Evolutionary conservation across 2,797 vertebrate genomes (phyloP).

Genomic region (Sternarchorhynchus goeldii): DNA sequence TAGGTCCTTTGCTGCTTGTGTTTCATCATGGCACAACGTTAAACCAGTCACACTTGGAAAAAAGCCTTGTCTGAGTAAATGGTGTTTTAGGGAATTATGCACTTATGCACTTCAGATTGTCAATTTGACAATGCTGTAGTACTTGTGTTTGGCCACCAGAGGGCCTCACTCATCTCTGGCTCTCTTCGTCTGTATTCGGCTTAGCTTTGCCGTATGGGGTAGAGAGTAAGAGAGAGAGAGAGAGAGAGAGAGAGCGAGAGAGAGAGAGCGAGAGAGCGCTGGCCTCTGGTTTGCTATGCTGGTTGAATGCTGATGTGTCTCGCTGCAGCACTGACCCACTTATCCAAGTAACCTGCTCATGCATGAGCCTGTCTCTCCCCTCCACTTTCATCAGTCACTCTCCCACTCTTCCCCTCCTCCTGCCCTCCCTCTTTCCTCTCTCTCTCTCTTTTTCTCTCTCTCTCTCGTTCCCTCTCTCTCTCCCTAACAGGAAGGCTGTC

Average conservation of each 20-base stretch:
- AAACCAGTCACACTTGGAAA: no score
- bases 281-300: slow-evolving; percentile 67
- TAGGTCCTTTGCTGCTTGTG: no score
- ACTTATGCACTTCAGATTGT: no score
- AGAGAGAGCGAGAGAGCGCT: slow-evolving; percentile 50
- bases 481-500: slow-evolving; percentile 32
- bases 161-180: slow-evolving; percentile 27
- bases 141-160: slow-evolving; percentile 46
- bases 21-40: no score
- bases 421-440: slow-evolving; percentile 37
- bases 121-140: slow-evolving; percentile 46
- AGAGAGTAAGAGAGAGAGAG: neutral
- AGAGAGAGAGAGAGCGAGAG: neutral
- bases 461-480: slow-evolving; percentile 15
- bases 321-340: slow-evolving; percentile 81
- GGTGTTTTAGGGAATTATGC: no score
- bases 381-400: slow-evolving; percentile 54
- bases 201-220: neutral
- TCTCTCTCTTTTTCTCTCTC: neutral
- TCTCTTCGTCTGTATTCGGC: neutral
- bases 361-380: slow-evolving; percentile 46
- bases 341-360: slow-evolving; percentile 74
- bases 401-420: slow-evolving; percentile 44
- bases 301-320: slow-evolving; percentile 82
- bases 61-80: no score